Evolutionary conservation across 2,797 vertebrate genomes (phyloP).

Genomic region (Crossoptilon crossoptilon): DNA sequence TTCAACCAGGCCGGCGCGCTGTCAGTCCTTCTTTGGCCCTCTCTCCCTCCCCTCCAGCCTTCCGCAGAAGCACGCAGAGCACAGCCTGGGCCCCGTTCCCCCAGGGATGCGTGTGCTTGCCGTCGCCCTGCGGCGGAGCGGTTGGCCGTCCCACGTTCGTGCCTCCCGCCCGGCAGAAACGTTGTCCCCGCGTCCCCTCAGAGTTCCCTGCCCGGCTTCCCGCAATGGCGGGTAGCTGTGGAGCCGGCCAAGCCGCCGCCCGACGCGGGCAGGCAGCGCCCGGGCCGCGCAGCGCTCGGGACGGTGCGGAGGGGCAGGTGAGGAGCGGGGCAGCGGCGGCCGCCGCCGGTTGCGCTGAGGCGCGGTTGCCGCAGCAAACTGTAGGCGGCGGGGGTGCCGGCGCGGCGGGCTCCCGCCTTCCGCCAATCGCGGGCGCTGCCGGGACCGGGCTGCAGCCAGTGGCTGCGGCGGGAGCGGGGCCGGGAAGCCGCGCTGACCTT

Average conservation of each 20-base stretch:
- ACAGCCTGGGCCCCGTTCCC: neutral
- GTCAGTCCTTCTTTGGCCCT: fast-evolving
- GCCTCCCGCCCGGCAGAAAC: no score
- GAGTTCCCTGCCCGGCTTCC: fast-evolving
- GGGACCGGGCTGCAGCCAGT: neutral
- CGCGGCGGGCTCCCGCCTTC: neutral
- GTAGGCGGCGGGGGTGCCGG: neutral
- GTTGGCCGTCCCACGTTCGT: fast-evolving
- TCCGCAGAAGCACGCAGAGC: neutral
- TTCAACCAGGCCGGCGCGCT: fast-evolving
- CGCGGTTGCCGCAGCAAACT: neutral
- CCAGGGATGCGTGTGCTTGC: fast-evolving
- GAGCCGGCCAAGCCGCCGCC: neutral
- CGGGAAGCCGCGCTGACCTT: neutral
- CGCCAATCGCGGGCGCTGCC: conserved; percentile 35
- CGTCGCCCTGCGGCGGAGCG: fast-evolving
- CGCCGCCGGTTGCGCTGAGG: neutral
- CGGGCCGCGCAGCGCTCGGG: neutral
- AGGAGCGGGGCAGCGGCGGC: no score
- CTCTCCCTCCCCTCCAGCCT: neutral
- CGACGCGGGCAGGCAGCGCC: fast-evolving
- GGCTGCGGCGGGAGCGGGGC: neutral
- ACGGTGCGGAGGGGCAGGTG: no score
- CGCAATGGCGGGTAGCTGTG: fast-evolving
- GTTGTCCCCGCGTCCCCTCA: neutral